Base-by-base conservation (phyloP, 1,140 invertebrate species). In the Drosophila dunni region DNA sequence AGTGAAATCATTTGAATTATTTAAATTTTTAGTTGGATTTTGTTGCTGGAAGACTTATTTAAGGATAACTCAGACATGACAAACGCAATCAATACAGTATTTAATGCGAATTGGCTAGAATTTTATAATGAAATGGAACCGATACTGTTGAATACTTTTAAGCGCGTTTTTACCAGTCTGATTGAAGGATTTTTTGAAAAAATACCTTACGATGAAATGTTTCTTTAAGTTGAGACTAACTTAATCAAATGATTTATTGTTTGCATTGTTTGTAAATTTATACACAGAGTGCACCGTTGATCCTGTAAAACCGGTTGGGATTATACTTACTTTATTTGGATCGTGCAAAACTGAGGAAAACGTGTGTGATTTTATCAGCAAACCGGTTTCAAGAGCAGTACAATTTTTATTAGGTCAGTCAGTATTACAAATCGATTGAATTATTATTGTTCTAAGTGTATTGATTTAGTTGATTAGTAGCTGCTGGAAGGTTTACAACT, bases 91-190 rank as follows among this genome's bases (percentile, higher is more conserved):
- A 86, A 86, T 46, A 54, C 73, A 3, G 50, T 86, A 2, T 66
- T 86, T 15, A 86, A 86, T 36, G 6, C 5, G 1, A 67, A 85
- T 45, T 85, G 82, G 82, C 33, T 85, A 7, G 78, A 81, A 11
- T 76, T 86, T 42, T 86, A 82, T 82, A 86, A 86, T 50, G 82
- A 86, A 13, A 36, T 86, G 50, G 82, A 86, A 34, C 82, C 82
- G 3, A 34, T 2, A 1, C 68, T 86, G 11, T 34, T 81, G 2
- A 34, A 20, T 13, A 57, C 69, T 42, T 86, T 86, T 13, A 61
- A 71, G 0, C 38, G 54, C 10, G 76, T 81, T 5, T 86, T 86
- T 38, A 63, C 48, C 0, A 45, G 60, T 10, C 48, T 86, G 36
- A 53, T 86, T 34, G 64, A 63, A 36, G 53, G 75, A 13, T 54